These are phyloP conservation scores for Beaufortia kweichowensis DNA, from an alignment of 2,113 vertebrate species.

Conservation along the genomic window DNA sequence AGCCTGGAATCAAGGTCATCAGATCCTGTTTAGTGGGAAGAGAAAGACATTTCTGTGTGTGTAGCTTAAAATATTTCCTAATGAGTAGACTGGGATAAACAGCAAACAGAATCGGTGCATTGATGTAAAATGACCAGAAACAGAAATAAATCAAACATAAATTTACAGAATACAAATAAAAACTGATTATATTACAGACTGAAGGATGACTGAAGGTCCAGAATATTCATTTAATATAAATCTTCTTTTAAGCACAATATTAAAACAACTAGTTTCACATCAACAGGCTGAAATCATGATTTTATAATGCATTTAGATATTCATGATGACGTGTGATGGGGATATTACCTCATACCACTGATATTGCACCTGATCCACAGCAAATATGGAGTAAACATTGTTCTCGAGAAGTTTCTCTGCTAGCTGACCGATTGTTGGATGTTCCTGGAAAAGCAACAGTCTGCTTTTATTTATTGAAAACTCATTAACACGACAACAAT, in stretches of 20 bases:
- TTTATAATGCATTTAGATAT: background rate
- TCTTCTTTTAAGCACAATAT: too few species aligned
- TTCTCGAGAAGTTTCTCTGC: constrained; percentile 92
- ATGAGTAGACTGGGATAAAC: background rate
- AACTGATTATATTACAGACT: too few species aligned
- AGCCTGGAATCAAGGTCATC: constrained; percentile 86
- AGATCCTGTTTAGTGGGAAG: constrained; percentile 76
- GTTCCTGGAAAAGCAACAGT: constrained; percentile 75
- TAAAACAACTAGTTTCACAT: too few species aligned
- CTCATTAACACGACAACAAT: background rate
- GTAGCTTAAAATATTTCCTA: background rate
- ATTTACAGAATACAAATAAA: too few species aligned
- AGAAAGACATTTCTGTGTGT: background rate
- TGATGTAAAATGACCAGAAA: background rate
- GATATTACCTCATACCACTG: constrained; percentile 95
- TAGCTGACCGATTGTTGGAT: constrained; percentile 90
- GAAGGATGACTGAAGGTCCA: too few species aligned
- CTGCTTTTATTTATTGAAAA: background rate
- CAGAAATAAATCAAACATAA: too few species aligned
- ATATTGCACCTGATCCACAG: constrained; percentile 90
- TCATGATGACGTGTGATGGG: background rate
- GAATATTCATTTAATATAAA: too few species aligned
- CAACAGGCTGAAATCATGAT: background rate
- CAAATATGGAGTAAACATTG: constrained; percentile 91
- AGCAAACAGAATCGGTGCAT: background rate